These are phyloP conservation scores for Hozukius guyotensis DNA, from an alignment of 2,797 vertebrate genomes.

Conservation along the genomic window DNA sequence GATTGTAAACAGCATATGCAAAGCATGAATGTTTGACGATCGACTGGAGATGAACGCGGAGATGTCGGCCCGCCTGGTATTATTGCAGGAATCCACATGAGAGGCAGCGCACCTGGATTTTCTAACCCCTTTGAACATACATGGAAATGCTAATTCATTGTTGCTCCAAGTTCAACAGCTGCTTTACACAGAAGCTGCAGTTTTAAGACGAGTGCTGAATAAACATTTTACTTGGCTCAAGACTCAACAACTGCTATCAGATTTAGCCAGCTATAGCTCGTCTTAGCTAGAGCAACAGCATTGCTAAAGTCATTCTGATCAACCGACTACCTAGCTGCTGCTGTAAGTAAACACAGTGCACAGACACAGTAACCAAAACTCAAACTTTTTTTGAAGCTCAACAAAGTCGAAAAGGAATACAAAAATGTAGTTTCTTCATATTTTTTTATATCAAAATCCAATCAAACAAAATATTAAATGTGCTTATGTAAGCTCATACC, in stretches of 20 bases:
- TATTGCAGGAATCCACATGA: background rate
- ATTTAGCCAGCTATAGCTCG: background rate
- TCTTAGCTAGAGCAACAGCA: background rate
- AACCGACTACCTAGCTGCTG: background rate
- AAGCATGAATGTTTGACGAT: slow-evolving; percentile 16
- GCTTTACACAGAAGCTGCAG: background rate
- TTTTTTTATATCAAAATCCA: too few species aligned
- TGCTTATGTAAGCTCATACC: too few species aligned
- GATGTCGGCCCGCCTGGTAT: background rate
- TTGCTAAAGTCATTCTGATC: background rate
- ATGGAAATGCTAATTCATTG: background rate
- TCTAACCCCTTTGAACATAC: background rate
- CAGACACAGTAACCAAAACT: background rate
- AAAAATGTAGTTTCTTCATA: too few species aligned
- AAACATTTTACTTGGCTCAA: background rate
- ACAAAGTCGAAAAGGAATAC: too few species aligned
- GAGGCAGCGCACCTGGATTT: slow-evolving; percentile 7
- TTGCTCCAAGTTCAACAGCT: background rate
- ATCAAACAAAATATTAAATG: too few species aligned
- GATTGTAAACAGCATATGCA: slow-evolving; percentile 36
- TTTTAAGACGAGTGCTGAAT: background rate
- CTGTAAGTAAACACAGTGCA: background rate
- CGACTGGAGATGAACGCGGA: background rate
- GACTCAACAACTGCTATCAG: background rate
- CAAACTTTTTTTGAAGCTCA: too few species aligned